These are phyloP conservation scores for Sceloporus tristichus DNA, from an alignment of 2,113 vertebrate genomes.

Conservation along the genomic window DNA sequence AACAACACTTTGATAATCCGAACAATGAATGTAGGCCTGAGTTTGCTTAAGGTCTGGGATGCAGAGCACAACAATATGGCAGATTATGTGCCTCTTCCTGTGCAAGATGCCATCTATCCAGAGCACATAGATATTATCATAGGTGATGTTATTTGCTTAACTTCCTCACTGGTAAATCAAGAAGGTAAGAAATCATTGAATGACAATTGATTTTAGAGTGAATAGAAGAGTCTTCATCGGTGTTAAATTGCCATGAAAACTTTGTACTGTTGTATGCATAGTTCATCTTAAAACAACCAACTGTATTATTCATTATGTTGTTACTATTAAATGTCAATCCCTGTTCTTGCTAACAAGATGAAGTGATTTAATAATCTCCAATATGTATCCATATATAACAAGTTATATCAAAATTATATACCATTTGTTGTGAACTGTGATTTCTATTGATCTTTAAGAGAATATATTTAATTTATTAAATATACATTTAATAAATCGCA, in stretches of 20 bases:
- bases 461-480: background rate
- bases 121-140: slow-evolving; percentile 76
- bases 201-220: background rate
- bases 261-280: background rate
- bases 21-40: slow-evolving; percentile 89
- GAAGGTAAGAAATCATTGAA: slow-evolving; percentile 79
- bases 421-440: slow-evolving; percentile 20
- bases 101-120: slow-evolving; percentile 87
- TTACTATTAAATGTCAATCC: slow-evolving; percentile 43
- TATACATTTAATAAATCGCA: background rate
- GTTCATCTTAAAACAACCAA: slow-evolving; percentile 30
- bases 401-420: background rate
- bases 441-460: slow-evolving; percentile 2
- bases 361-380: slow-evolving; percentile 51
- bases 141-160: slow-evolving; percentile 92
- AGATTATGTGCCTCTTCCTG: slow-evolving; percentile 89
- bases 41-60: slow-evolving; percentile 90
- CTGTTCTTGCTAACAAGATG: slow-evolving; percentile 56
- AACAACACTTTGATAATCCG: slow-evolving; percentile 87
- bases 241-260: slow-evolving; percentile 23
- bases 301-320: slow-evolving; percentile 53
- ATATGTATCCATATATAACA: slow-evolving; percentile 9
- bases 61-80: slow-evolving; percentile 81
- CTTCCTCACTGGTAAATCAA: slow-evolving; percentile 72
- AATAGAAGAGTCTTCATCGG: background rate